These are phyloP conservation scores for Lysandra coridon DNA, from an alignment of 2,888 invertebrate species.

Conservation along the genomic window DNA sequence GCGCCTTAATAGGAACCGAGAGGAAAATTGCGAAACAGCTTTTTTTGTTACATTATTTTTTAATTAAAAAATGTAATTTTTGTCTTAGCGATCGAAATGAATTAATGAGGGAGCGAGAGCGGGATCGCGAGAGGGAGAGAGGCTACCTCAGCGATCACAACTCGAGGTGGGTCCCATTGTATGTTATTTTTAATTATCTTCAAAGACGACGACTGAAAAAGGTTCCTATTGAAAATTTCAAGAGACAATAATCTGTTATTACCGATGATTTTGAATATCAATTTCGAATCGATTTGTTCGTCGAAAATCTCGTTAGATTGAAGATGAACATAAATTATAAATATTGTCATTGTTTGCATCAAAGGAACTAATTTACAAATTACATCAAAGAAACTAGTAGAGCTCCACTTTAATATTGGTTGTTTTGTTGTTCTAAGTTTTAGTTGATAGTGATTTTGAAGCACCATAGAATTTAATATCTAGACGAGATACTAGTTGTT, in stretches of 20 bases:
- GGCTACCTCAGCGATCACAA: slow-evolving; percentile 92
- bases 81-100: slow-evolving; percentile 89
- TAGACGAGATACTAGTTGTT: too few species aligned
- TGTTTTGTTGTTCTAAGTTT: background rate
- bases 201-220: slow-evolving; percentile 19
- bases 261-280: slow-evolving; percentile 5
- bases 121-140: slow-evolving; percentile 81
- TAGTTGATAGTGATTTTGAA: too few species aligned
- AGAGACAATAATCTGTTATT: background rate
- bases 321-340: background rate
- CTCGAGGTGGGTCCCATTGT: slow-evolving; percentile 78
- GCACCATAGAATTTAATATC: too few species aligned
- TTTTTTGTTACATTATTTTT: slow-evolving; percentile 29
- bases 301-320: background rate
- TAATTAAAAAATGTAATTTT: slow-evolving; percentile 36
- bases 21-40: background rate
- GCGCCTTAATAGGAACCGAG: background rate
- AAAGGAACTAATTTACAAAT: background rate
- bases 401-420: background rate
- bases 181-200: slow-evolving; percentile 21
- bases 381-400: background rate
- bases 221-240: slow-evolving; percentile 8
- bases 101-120: slow-evolving; percentile 88
- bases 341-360: background rate
- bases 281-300: slow-evolving; percentile 3